phyloP scores from a whole-genome alignment of 2,888 invertebrate species.

The Bembecia ichneumoniformis region DNA sequence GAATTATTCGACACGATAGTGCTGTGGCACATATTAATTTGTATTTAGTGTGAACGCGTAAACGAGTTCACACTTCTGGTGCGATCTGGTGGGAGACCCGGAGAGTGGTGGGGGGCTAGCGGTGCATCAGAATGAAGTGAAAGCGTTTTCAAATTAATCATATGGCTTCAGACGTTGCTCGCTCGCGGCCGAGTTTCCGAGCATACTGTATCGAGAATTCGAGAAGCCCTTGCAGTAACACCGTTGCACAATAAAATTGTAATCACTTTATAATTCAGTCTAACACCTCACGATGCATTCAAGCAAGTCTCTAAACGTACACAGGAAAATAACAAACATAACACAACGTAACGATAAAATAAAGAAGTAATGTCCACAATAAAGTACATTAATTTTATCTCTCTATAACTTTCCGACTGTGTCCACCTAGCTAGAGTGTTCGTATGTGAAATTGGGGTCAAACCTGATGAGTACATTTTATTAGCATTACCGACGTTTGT shows the following conservation, averaged over 20 bases:
- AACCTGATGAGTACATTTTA: not conserved
- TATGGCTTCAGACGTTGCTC: slow-evolving; percentile 39
- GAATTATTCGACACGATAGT: not conserved
- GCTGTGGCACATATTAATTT: not conserved
- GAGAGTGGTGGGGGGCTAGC: slow-evolving; percentile 14
- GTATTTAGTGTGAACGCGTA: slow-evolving; percentile 2
- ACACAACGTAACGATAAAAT: no score
- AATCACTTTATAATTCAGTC: no score
- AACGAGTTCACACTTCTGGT: slow-evolving; percentile 31
- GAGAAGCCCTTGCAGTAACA: slow-evolving; percentile 27
- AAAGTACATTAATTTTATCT: not conserved
- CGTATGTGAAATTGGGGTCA: not conserved
- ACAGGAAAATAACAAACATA: no score
- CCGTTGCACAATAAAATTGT: slow-evolving; percentile 17
- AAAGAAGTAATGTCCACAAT: no score
- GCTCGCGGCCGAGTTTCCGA: slow-evolving; percentile 37
- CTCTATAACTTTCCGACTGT: not conserved
- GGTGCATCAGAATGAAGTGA: slow-evolving; percentile 49
- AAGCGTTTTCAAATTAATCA: slow-evolving; percentile 60
- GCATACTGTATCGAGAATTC: slow-evolving; percentile 11
- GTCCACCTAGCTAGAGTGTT: not conserved
- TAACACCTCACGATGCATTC: no score
- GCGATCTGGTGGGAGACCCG: slow-evolving; percentile 12
- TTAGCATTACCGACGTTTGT: not conserved
- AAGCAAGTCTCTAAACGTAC: no score